Evolutionary conservation across 1,140 invertebrate species (phyloP), one percentile per base, ranked within the genome.

Genomic region (Drosophila pectinifera): DNA sequence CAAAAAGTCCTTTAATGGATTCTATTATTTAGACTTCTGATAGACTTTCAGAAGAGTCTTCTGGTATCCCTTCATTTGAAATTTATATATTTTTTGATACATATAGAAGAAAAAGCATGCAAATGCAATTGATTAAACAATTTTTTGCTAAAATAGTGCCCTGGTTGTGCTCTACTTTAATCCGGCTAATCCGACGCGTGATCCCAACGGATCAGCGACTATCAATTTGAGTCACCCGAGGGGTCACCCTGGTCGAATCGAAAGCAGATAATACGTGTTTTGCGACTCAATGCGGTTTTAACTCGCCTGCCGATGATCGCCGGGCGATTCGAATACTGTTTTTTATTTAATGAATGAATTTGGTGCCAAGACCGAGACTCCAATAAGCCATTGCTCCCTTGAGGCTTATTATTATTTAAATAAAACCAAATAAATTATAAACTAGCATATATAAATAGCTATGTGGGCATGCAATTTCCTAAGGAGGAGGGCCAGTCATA

Each of bases 131-230:
- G n/a, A n/a, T n/a, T n/a, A n/a, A n/a, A n/a, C n/a, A n/a, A n/a
- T n/a, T n/a, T n/a, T n/a, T n/a, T n/a, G n/a, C n/a, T n/a, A n/a
- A n/a, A n/a, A n/a, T n/a, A n/a, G n/a, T n/a, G n/a, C n/a, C n/a
- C n/a, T n/a, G n/a, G n/a, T n/a, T n/a, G n/a, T n/a, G n/a, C n/a
- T 76, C 73, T 64, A 77, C 73, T 78, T 78, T 41, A 77, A 69
- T 69, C 49, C 73, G 56, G 73, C 73, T 77, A 69, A 16, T 38
- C 42, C 20, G 18, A 5, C 39, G 36, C n/a, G 16, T 49, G 73
- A 77, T 38, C 74, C 39, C 62, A 11, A 36, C n/a, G 26, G 69
- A 38, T 74, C 72, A 63, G 20, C 14, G 72, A 48, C 48, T 76
- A 76, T 76, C 73, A 76, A 67, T 56, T 75, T n/a, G 13, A n/a